Conservation (phyloP, 2,113 vertebrate genomes). For the Elachura formosa region DNA sequence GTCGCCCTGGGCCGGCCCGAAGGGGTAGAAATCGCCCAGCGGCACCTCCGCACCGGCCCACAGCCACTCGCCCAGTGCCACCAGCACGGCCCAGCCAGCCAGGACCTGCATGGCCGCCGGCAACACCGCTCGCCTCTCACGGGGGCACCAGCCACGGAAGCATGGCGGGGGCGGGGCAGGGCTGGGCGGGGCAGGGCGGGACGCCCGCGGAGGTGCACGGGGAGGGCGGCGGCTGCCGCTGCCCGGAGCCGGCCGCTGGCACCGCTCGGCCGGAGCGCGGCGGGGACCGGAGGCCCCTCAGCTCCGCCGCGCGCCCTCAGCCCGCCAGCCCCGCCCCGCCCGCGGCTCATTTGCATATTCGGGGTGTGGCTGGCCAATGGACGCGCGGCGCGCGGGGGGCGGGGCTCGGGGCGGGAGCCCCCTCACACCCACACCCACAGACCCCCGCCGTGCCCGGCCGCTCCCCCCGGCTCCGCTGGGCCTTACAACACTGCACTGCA, state of each 20-base stretch:
- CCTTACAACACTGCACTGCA: neutral
- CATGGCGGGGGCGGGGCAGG: neutral
- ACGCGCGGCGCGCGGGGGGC: neutral
- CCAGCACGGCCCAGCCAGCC: conserved; percentile 58
- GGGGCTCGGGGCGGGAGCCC: neutral
- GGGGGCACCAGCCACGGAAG: neutral
- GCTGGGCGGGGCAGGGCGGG: neutral
- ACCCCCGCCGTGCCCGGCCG: neutral
- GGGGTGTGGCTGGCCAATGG: neutral
- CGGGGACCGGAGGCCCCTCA: neutral
- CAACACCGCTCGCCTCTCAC: neutral
- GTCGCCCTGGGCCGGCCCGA: conserved; percentile 76
- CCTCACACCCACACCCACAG: no score
- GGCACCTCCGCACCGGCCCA: conserved; percentile 73
- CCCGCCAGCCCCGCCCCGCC: neutral
- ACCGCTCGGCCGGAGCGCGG: no score
- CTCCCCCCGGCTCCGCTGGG: neutral
- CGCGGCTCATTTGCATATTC: neutral
- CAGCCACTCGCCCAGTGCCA: conserved; percentile 58
- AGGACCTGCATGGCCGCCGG: conserved; percentile 51
- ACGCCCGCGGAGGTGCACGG: neutral
- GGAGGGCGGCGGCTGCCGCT: neutral
- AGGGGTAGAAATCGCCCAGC: conserved; percentile 90
- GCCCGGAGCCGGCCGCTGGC: neutral
- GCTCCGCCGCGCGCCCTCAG: neutral